Conservation (phyloP, 2,113 vertebrate genomes). For the Procavia capensis region DNA sequence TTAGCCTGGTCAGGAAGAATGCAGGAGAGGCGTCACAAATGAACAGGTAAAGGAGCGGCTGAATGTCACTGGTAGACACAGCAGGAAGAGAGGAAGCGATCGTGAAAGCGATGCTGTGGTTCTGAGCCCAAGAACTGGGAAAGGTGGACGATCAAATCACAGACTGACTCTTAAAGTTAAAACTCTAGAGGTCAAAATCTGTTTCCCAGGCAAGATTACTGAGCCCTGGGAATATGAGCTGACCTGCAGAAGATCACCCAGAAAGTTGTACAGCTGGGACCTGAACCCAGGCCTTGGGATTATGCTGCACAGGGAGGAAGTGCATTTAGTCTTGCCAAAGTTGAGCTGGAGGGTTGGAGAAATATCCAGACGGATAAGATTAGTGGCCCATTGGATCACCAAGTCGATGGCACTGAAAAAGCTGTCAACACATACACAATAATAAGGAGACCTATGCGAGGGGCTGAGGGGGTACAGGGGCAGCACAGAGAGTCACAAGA, state of each 20-base stretch:
- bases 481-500: background rate
- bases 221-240: background rate
- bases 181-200: background rate
- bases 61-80: background rate
- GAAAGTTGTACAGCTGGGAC: background rate
- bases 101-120: rapidly evolving
- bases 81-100: background rate
- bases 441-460: background rate
- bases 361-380: background rate
- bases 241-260: background rate
- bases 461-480: background rate
- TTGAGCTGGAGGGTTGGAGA: background rate
- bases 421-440: background rate
- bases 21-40: background rate
- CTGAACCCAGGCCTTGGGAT: background rate
- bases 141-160: background rate
- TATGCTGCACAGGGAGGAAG: background rate
- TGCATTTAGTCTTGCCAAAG: background rate
- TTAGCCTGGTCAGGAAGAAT: background rate
- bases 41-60: background rate
- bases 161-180: background rate
- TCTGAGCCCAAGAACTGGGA: background rate
- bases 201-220: background rate
- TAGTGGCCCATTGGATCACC: background rate
- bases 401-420: background rate